phyloP scores from a whole-genome alignment of 1,140 invertebrate genomes.

The Aphelenchoides besseyi region DNA sequence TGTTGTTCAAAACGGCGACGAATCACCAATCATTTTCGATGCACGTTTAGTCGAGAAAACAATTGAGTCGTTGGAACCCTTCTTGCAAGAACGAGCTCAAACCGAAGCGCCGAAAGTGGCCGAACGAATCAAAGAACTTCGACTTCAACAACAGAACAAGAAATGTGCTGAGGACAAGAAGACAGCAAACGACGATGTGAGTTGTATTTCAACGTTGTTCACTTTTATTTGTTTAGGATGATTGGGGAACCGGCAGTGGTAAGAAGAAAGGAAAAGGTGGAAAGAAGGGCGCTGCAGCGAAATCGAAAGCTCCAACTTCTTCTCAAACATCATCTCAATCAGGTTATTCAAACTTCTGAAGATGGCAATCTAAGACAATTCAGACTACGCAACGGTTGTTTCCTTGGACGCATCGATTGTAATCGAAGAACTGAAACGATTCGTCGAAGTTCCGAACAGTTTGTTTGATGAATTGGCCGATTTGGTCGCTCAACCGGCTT shows the following conservation, averaged over 20 bases:
- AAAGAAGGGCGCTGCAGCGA: slow-evolving; percentile 31
- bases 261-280: slow-evolving; percentile 40
- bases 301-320: slow-evolving; percentile 24
- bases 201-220: not conserved
- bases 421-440: not conserved
- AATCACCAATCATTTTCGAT: slow-evolving; percentile 22
- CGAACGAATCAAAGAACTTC: slow-evolving; percentile 13
- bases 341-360: slow-evolving; percentile 8
- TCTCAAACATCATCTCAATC: slow-evolving; percentile 17
- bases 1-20: not conserved
- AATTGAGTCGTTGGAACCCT: not conserved
- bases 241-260: slow-evolving; percentile 34
- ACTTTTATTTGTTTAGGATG: slow-evolving; percentile 34
- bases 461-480: slow-evolving; percentile 34
- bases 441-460: slow-evolving; percentile 21
- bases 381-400: not conserved
- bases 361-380: not conserved
- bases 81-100: slow-evolving; percentile 31
- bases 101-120: slow-evolving; percentile 22
- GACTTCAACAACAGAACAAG: slow-evolving; percentile 22
- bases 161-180: slow-evolving; percentile 25
- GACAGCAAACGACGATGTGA: not conserved
- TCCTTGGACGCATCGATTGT: not conserved
- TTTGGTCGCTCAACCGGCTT: slow-evolving; percentile 20
- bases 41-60: not conserved